A percentile compares a stretch with the other conserved stretches of the same genome.
These are phyloP conservation scores for Nymphalis urticae DNA, from an alignment of 2,888 invertebrate species.

Conservation along the genomic window DNA sequence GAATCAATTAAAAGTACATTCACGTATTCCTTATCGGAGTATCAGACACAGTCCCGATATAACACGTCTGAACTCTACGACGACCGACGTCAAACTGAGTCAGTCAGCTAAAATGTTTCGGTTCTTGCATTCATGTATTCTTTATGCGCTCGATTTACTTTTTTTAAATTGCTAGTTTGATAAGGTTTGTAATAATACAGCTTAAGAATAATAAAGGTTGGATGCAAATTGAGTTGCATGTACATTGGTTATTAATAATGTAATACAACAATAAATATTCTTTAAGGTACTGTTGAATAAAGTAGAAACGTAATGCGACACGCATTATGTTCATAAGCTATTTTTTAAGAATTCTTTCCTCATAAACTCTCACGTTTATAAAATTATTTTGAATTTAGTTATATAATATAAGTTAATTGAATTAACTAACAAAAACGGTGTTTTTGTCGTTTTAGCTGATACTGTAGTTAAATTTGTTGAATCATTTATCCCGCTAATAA, in stretches of 20 bases:
- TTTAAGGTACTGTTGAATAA: not conserved
- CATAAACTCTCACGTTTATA: not conserved
- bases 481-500: not conserved
- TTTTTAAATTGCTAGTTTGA: constrained; percentile 21
- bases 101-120: constrained; percentile 33
- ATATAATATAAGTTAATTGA: not conserved
- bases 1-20: constrained; percentile 29
- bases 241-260: not conserved
- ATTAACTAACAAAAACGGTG: too few species aligned
- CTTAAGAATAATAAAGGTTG: not conserved
- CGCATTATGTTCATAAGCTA: too few species aligned
- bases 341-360: too few species aligned
- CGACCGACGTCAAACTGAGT: constrained; percentile 37
- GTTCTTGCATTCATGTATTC: constrained; percentile 25
- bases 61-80: constrained; percentile 33
- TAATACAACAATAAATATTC: not conserved
- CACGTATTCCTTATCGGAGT: constrained; percentile 26
- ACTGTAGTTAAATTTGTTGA: not conserved
- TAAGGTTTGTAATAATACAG: constrained; percentile 7
- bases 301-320: too few species aligned
- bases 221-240: not conserved
- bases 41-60: constrained; percentile 8
- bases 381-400: not conserved
- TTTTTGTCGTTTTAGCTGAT: not conserved
- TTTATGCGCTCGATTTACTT: constrained; percentile 23